These are phyloP conservation scores for Laupala kohalensis DNA, from an alignment of 1,140 invertebrate genomes.

Conservation along the genomic window DNA sequence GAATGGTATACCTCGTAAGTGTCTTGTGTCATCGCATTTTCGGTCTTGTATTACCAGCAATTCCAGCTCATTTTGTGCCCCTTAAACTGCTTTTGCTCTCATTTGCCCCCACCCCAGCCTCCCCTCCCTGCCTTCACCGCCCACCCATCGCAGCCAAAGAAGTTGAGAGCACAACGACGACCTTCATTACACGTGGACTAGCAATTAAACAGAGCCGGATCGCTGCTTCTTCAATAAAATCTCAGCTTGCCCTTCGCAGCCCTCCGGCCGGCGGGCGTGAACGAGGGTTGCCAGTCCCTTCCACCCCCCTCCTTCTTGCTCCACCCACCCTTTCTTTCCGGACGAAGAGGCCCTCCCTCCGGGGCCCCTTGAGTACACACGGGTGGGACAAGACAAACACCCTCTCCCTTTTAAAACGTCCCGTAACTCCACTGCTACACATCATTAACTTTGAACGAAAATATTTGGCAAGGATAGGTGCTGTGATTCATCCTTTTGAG, in stretches of 20 bases:
- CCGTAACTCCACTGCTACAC: neutral
- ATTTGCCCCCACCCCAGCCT: too few relatives aligned
- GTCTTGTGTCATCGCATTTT: too few relatives aligned
- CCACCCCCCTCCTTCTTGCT: too few relatives aligned
- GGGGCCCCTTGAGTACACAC: neutral
- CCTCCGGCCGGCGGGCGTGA: neutral
- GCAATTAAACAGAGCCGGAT: neutral
- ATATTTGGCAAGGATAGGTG: neutral
- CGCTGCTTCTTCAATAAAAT: neutral
- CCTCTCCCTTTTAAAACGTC: neutral
- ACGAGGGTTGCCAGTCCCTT: too few relatives aligned
- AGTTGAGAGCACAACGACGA: neutral
- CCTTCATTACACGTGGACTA: neutral
- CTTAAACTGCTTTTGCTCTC: too few relatives aligned
- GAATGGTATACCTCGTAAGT: too few relatives aligned
- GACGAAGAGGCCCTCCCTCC: neutral
- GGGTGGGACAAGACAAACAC: neutral
- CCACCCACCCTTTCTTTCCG: neutral
- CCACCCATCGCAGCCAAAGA: neutral
- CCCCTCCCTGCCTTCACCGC: neutral
- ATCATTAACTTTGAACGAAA: neutral
- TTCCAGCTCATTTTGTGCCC: too few relatives aligned
- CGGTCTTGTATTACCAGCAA: too few relatives aligned
- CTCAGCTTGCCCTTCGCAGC: neutral
- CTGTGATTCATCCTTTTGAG: neutral